phyloP scores from a whole-genome alignment of 2,113 vertebrate genomes.

The Orthonyx spaldingii region DNA sequence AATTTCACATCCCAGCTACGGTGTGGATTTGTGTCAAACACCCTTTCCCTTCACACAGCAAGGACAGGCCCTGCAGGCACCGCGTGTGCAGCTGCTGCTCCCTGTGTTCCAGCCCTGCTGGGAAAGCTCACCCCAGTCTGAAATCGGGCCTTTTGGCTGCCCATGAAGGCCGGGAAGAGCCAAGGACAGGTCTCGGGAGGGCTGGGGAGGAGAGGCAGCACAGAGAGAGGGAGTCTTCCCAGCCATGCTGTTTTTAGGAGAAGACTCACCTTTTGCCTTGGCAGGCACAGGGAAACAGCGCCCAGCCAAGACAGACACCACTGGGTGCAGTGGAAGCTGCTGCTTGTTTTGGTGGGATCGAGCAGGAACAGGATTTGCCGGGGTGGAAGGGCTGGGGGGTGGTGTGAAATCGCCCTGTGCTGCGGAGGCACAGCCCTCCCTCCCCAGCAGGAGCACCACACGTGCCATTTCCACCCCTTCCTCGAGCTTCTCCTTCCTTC shows the following conservation, averaged over 20 bases:
- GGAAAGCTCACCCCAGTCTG: background rate
- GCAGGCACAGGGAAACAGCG: accelerated
- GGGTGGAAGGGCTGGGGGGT: background rate
- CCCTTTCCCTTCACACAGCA: accelerated
- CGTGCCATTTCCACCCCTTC: accelerated
- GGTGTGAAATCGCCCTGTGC: background rate
- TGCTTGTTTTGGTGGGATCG: accelerated
- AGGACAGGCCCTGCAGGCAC: background rate
- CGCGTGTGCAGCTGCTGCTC: accelerated
- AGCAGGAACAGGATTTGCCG: background rate
- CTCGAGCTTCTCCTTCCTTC: background rate
- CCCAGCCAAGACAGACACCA: too few species aligned
- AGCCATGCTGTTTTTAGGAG: background rate
- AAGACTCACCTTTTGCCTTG: background rate
- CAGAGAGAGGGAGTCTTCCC: background rate
- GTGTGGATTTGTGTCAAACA: background rate
- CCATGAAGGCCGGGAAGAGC: accelerated
- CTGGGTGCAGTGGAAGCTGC: background rate
- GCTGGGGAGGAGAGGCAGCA: background rate
- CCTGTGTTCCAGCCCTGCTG: background rate
- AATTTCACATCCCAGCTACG: accelerated
- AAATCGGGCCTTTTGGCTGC: background rate
- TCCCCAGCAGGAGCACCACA: background rate
- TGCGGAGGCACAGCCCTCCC: background rate
- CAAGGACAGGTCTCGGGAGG: background rate